These are phyloP conservation scores for Varanus komodoensis DNA, from an alignment of 2,113 vertebrate genomes.

Conservation along the genomic window DNA sequence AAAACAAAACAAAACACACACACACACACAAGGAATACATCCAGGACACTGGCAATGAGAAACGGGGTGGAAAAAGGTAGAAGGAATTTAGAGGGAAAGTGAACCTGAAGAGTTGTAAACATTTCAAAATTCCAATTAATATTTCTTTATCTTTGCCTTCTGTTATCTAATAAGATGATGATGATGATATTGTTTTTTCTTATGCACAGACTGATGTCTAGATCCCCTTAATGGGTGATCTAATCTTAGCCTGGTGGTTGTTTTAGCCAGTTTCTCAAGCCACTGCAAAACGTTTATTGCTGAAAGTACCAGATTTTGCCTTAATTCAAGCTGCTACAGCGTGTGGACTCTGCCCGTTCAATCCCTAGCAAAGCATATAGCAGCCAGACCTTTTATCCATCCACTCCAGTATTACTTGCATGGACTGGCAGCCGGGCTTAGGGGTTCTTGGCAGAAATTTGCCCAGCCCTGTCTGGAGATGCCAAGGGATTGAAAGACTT, in stretches of 20 bases:
- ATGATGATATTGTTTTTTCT: not conserved
- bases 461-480: too few relatives aligned
- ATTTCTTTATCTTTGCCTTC: not conserved
- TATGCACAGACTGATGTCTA: not conserved
- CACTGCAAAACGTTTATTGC: not conserved
- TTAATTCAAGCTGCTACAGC: not conserved
- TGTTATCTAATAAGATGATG: not conserved
- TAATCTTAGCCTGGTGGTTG: not conserved
- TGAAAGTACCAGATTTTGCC: not conserved
- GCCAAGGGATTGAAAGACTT: too few relatives aligned
- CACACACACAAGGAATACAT: too few relatives aligned
- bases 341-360: not conserved
- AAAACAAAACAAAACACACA: too few relatives aligned
- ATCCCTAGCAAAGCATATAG: too few relatives aligned
- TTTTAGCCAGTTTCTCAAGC: not conserved
- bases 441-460: too few relatives aligned
- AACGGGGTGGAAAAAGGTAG: not conserved
- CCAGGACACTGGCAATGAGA: not conserved
- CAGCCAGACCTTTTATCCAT: too few relatives aligned
- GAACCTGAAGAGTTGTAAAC: not conserved
- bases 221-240: not conserved
- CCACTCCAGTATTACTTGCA: too few relatives aligned
- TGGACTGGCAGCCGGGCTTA: too few relatives aligned
- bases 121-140: not conserved
- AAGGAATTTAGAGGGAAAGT: not conserved